Evolutionary conservation across 2,888 invertebrate genomes (phyloP).

Genomic region (Hydroisotoma schaefferi): DNA sequence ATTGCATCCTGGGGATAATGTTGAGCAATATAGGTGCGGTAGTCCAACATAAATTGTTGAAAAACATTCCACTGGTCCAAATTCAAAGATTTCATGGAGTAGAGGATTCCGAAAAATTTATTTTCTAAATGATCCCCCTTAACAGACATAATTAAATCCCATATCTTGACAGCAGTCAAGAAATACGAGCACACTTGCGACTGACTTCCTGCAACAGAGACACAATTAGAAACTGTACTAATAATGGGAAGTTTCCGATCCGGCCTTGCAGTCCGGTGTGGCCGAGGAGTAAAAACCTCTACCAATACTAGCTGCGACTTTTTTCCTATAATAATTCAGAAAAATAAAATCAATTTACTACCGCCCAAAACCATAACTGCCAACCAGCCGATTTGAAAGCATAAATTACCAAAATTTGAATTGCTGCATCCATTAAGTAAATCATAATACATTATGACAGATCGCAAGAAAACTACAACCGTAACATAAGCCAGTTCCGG

Average conservation of each 20-base stretch:
- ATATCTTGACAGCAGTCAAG: conserved; percentile 76
- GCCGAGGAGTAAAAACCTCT: conserved; percentile 49
- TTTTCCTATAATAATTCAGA: conserved; percentile 19
- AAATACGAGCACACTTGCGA: conserved; percentile 61
- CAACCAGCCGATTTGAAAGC: neutral
- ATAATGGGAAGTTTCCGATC: conserved; percentile 43
- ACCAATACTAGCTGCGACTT: conserved; percentile 50
- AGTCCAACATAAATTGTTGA: conserved; percentile 41
- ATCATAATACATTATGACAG: conserved; percentile 37
- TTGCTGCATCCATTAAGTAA: conserved; percentile 19
- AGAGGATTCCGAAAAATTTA: conserved; percentile 34
- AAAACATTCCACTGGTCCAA: conserved; percentile 42
- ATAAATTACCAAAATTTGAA: conserved; percentile 20
- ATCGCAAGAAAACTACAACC: conserved; percentile 41
- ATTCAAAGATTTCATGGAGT: conserved; percentile 41
- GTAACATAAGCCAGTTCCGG: conserved; percentile 42
- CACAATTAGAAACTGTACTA: conserved; percentile 43
- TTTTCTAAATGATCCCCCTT: conserved; percentile 51
- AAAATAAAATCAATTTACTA: neutral
- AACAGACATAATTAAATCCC: conserved; percentile 70
- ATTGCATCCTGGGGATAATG: conserved; percentile 21
- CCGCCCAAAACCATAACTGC: neutral
- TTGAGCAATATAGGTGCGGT: conserved; percentile 37
- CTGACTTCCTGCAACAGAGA: conserved; percentile 46
- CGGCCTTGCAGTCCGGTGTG: conserved; percentile 19